Percentiles rank a stretch among this genome's conserved stretches.
Conservation (phyloP, 2,797 vertebrate species). For the Euphonia xanthogaster region DNA sequence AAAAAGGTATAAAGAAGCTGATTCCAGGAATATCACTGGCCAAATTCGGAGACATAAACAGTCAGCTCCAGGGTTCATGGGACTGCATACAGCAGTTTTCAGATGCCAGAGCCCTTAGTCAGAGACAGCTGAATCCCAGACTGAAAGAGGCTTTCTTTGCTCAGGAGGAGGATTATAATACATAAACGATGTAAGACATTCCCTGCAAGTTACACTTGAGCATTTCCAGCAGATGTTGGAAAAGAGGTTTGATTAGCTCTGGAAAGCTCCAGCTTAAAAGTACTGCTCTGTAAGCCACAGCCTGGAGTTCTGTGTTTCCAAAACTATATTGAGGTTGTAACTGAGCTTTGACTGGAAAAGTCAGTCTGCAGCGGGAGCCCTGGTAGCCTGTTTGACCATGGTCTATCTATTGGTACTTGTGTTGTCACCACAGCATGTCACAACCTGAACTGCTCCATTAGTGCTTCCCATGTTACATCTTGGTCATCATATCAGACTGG, state of each 20-base stretch:
- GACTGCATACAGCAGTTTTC: slow-evolving; percentile 54
- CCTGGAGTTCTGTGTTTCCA: background rate
- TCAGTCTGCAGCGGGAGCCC: background rate
- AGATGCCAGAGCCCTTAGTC: slow-evolving; percentile 70
- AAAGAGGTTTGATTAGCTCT: slow-evolving; percentile 25
- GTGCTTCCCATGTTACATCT: background rate
- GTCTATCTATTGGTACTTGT: background rate
- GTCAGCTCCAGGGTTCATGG: slow-evolving; percentile 50
- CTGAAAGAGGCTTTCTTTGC: slow-evolving; percentile 71
- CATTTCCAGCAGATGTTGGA: slow-evolving; percentile 40
- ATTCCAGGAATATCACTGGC: background rate
- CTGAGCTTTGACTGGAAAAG: background rate
- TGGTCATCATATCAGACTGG: background rate
- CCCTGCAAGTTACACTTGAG: slow-evolving; percentile 23
- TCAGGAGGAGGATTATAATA: slow-evolving; percentile 57
- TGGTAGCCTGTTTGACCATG: background rate
- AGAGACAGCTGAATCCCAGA: slow-evolving; percentile 65
- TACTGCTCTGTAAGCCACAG: background rate
- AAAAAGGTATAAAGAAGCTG: slow-evolving; percentile 87
- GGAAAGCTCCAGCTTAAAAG: background rate
- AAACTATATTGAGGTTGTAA: background rate
- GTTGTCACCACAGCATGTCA: background rate
- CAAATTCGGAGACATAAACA: slow-evolving; percentile 44
- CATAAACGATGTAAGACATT: slow-evolving; percentile 47
- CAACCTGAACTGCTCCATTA: background rate